Conservation (phyloP, 1,140 invertebrate species). For the Sitophilus oryzae region DNA sequence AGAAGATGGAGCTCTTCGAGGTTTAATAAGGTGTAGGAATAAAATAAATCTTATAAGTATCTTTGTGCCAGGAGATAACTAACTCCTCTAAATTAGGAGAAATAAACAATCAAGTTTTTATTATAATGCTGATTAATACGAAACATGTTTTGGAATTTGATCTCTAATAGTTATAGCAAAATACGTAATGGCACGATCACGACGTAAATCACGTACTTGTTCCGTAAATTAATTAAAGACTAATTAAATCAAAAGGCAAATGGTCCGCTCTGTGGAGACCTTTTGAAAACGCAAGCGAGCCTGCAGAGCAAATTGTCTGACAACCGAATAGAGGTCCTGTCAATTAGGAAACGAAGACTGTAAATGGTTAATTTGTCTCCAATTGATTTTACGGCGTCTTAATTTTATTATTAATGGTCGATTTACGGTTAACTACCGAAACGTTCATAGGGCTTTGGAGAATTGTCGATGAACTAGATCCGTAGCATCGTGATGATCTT, state of each 20-base stretch:
- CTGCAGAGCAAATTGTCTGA: slow-evolving; percentile 19
- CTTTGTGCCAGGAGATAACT: too few species aligned
- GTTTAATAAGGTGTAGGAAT: too few species aligned
- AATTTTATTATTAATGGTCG: slow-evolving; percentile 4
- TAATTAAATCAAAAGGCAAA: slow-evolving; percentile 16
- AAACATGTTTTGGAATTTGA: too few species aligned
- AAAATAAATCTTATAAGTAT: too few species aligned
- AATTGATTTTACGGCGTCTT: slow-evolving; percentile 5
- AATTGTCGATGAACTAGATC: neutral
- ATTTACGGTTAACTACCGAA: neutral
- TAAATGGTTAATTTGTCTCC: slow-evolving; percentile 13
- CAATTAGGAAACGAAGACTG: slow-evolving; percentile 9
- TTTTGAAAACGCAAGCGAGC: slow-evolving; percentile 16
- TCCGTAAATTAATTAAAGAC: slow-evolving; percentile 20
- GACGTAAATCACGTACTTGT: slow-evolving; percentile 12
- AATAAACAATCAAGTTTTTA: too few species aligned
- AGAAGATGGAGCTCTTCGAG: too few species aligned
- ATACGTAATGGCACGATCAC: too few species aligned
- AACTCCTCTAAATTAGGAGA: too few species aligned
- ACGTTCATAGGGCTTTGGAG: neutral
- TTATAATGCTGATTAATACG: too few species aligned
- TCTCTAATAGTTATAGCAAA: too few species aligned
- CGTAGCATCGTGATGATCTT: neutral
- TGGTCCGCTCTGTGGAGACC: slow-evolving; percentile 18
- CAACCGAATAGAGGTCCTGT: slow-evolving; percentile 20